Conservation (phyloP, 2,888 invertebrate genomes). For the Ptilodon capucinus region DNA sequence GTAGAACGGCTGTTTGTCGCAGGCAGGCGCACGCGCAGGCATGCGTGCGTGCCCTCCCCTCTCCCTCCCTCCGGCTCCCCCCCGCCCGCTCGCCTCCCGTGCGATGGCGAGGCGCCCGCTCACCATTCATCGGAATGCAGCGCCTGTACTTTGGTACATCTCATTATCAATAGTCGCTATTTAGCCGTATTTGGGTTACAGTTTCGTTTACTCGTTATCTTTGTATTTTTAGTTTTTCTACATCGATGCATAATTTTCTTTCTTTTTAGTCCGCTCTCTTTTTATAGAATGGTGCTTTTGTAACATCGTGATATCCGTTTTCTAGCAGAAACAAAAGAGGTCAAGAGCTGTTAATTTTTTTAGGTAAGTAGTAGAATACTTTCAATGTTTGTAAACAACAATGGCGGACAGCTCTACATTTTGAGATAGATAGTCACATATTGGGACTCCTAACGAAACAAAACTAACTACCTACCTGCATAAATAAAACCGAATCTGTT, state of each 20-base stretch:
- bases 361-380: too few species aligned
- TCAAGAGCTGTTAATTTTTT: too few species aligned
- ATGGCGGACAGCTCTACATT: too few species aligned
- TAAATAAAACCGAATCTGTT: neutral
- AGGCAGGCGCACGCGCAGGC: constrained; percentile 68
- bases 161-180: constrained; percentile 62
- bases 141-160: constrained; percentile 63
- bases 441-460: too few species aligned
- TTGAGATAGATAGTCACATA: too few species aligned
- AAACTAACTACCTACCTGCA: too few species aligned
- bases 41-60: constrained; percentile 52
- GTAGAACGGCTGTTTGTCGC: constrained; percentile 58
- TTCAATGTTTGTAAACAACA: too few species aligned
- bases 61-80: constrained; percentile 21
- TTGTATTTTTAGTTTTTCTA: constrained; percentile 12
- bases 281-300: too few species aligned
- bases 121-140: constrained; percentile 75
- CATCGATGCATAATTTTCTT: neutral
- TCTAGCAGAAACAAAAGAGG: too few species aligned
- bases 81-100: constrained; percentile 22
- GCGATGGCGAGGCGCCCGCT: constrained; percentile 43
- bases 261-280: neutral
- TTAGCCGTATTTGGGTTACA: constrained; percentile 53
- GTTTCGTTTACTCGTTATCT: constrained; percentile 24
- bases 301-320: too few species aligned